A percentile compares a stretch with the other conserved stretches of the same genome.
phyloP scores from a whole-genome alignment of 2,888 invertebrate genomes.

The Pelosia muscerda region DNA sequence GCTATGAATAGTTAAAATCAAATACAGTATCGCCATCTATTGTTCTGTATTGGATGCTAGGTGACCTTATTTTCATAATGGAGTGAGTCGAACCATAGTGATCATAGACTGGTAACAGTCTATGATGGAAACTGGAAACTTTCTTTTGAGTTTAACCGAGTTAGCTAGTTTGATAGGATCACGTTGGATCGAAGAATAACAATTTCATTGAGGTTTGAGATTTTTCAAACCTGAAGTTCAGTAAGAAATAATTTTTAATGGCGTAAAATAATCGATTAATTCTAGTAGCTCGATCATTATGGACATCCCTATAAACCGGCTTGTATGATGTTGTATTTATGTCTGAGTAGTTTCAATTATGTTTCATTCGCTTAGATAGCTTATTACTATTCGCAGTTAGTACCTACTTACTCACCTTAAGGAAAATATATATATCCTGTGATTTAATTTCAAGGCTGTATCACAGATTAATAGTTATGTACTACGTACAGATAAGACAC shows the following conservation, averaged over 20 bases:
- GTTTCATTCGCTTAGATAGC: neutral
- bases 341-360: neutral
- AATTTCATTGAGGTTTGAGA: neutral
- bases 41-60: neutral
- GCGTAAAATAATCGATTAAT: neutral
- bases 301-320: neutral
- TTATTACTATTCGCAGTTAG: neutral
- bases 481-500: too few species aligned
- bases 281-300: neutral
- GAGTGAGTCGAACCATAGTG: neutral
- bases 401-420: neutral
- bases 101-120: too few species aligned
- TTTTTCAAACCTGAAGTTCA: neutral
- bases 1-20: neutral
- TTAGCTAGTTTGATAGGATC: neutral
- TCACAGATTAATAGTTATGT: too few species aligned
- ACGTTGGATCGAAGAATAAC: neutral
- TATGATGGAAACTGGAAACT: neutral
- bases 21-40: neutral
- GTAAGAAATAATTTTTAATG: neutral
- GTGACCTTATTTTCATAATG: neutral
- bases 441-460: neutral
- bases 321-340: neutral
- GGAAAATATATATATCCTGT: neutral
- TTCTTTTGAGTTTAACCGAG: neutral